A percentile compares a stretch with the other conserved stretches of the same genome.
Conservation (phyloP, 2,888 invertebrate species). For the Chaetogeoica ovagalla region DNA sequence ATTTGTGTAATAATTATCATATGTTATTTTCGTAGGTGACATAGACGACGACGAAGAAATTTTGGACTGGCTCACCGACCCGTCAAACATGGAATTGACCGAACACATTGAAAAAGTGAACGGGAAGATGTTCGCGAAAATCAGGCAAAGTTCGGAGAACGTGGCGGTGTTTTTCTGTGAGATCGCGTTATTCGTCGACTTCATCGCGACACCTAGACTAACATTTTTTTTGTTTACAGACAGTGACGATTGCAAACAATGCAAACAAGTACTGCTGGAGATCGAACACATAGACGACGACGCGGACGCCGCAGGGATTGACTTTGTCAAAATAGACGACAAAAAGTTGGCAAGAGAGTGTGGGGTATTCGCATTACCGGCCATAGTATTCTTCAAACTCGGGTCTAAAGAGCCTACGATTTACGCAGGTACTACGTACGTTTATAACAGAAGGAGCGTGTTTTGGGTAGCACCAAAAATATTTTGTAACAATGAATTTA, state of each 20-base stretch:
- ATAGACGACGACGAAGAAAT: slow-evolving; percentile 87
- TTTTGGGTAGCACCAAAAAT: not conserved
- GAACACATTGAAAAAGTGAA: slow-evolving; percentile 92
- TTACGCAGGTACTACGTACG: slow-evolving; percentile 71
- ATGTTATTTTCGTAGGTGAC: slow-evolving; percentile 64
- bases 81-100: slow-evolving; percentile 90
- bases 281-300: slow-evolving; percentile 94
- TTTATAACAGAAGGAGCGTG: slow-evolving; percentile 13
- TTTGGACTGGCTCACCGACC: slow-evolving; percentile 89
- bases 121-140: slow-evolving; percentile 89
- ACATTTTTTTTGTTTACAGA: slow-evolving; percentile 64
- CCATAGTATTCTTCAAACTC: slow-evolving; percentile 85
- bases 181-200: slow-evolving; percentile 59
- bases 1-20: not conserved
- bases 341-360: slow-evolving; percentile 81
- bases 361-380: slow-evolving; percentile 88
- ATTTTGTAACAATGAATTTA: not conserved
- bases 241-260: slow-evolving; percentile 93
- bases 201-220: not conserved
- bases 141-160: slow-evolving; percentile 84
- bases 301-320: slow-evolving; percentile 85
- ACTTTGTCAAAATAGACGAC: slow-evolving; percentile 90
- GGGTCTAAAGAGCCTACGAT: slow-evolving; percentile 88
- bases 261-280: slow-evolving; percentile 81
- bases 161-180: slow-evolving; percentile 92